phyloP scores from a whole-genome alignment of 2,113 vertebrate genomes.

The Nerophis lumbriciformis region DNA sequence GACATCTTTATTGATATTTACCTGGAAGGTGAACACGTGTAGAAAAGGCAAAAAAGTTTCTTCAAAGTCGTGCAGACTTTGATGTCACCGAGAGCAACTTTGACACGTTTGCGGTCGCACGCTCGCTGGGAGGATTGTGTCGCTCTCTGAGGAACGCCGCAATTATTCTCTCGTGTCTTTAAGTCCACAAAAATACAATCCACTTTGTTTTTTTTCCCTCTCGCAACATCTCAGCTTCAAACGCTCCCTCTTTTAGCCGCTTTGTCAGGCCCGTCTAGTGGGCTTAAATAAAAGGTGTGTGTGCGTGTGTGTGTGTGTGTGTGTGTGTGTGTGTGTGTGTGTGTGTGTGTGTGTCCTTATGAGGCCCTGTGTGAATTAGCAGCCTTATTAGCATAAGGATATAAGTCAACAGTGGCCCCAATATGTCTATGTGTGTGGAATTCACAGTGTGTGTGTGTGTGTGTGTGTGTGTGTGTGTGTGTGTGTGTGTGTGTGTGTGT shows the following conservation, averaged over 20 bases:
- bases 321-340: conserved; percentile 12
- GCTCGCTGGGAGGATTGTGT: too few relatives aligned
- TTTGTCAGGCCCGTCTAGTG: conserved; percentile 35
- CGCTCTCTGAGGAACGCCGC: too few relatives aligned
- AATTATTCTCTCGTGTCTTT: background rate
- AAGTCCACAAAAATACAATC: conserved; percentile 8
- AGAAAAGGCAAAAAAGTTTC: too few relatives aligned
- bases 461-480: conserved; percentile 19
- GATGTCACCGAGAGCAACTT: too few relatives aligned
- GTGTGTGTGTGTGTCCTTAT: conserved; percentile 16
- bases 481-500: conserved; percentile 1
- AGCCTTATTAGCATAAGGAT: conserved; percentile 70
- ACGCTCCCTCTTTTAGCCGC: conserved; percentile 30
- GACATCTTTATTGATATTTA: too few relatives aligned
- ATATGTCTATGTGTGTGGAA: conserved; percentile 59
- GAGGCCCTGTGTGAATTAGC: conserved; percentile 53
- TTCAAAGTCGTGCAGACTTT: too few relatives aligned
- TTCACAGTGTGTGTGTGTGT: conserved; percentile 41
- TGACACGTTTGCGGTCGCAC: too few relatives aligned
- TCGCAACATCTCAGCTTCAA: conserved; percentile 25
- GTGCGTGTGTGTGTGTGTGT: conserved; percentile 14
- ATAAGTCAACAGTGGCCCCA: conserved; percentile 70
- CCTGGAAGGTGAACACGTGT: too few relatives aligned
- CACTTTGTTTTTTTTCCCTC: conserved; percentile 1
- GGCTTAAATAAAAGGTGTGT: conserved; percentile 33